phyloP scores from a whole-genome alignment of 2,113 vertebrate genomes.

The Tupaia tana region DNA sequence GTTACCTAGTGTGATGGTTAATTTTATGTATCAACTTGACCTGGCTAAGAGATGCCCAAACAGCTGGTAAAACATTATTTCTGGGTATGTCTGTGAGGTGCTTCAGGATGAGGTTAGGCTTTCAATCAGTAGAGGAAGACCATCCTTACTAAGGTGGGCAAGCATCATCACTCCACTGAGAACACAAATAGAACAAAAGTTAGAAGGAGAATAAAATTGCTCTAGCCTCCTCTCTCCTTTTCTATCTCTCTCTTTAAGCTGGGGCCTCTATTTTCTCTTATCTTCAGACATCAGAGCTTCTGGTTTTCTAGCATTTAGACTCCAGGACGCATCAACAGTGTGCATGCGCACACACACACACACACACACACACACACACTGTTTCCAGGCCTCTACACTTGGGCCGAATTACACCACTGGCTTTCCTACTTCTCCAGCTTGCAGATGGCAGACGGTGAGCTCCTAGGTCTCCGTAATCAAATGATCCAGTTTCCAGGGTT shows the following conservation, averaged over 20 bases:
- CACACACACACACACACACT: not conserved
- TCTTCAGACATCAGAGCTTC: not conserved
- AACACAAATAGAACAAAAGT: not conserved
- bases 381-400: not conserved
- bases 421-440: not conserved
- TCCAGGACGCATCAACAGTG: not conserved
- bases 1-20: not conserved
- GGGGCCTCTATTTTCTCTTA: not conserved
- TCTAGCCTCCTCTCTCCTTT: too few species aligned
- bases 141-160: too few species aligned
- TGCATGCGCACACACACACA: not conserved
- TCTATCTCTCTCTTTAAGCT: not conserved
- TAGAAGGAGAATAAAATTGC: not conserved
- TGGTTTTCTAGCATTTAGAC: not conserved
- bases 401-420: too few species aligned
- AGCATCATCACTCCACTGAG: not conserved
- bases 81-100: not conserved
- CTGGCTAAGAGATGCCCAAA: too few species aligned
- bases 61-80: too few species aligned
- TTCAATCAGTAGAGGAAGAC: not conserved
- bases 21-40: not conserved
- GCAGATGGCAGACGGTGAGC: too few species aligned
- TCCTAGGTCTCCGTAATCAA: not conserved
- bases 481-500: not conserved
- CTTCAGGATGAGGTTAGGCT: not conserved